Conservation (phyloP, 2,113 vertebrate species). For the Brienomyrus longianalis region DNA sequence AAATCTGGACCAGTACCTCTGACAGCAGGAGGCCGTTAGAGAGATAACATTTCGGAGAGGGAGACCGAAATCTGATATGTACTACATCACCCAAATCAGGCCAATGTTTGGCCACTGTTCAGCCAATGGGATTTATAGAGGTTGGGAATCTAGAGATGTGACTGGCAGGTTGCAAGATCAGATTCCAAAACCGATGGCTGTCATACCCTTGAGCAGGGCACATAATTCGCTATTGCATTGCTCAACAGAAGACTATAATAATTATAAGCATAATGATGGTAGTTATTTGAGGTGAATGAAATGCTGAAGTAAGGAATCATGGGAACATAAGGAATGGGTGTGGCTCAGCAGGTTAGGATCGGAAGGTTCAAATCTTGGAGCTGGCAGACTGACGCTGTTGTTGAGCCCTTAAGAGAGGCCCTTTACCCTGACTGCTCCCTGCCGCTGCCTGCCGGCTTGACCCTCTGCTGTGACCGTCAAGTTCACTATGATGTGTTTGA, state of each 20-base stretch:
- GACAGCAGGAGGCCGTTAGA: not conserved
- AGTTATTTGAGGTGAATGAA: not conserved
- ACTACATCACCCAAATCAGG: not conserved
- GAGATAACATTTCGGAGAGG: not conserved
- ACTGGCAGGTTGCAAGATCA: not conserved
- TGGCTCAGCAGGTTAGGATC: not conserved
- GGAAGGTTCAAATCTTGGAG: not conserved
- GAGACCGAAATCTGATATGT: not conserved
- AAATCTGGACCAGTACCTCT: not conserved
- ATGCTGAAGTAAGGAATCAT: not conserved
- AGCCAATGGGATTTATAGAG: not conserved
- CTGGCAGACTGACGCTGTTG: not conserved
- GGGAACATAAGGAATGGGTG: not conserved
- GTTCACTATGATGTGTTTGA: not conserved
- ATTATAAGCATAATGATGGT: not conserved
- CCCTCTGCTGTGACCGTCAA: not conserved
- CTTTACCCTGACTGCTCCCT: not conserved
- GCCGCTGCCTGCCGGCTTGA: no score
- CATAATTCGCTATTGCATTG: not conserved
- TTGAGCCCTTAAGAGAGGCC: not conserved
- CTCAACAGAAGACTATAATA: not conserved
- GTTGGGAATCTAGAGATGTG: not conserved
- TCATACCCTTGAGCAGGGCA: not conserved
- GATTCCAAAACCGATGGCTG: not conserved
- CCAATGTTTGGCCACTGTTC: not conserved